Evolutionary conservation across 2,888 invertebrate species (phyloP), one percentile per base, ranked within the genome.

Genomic region (Drosophila ustulata): DNA sequence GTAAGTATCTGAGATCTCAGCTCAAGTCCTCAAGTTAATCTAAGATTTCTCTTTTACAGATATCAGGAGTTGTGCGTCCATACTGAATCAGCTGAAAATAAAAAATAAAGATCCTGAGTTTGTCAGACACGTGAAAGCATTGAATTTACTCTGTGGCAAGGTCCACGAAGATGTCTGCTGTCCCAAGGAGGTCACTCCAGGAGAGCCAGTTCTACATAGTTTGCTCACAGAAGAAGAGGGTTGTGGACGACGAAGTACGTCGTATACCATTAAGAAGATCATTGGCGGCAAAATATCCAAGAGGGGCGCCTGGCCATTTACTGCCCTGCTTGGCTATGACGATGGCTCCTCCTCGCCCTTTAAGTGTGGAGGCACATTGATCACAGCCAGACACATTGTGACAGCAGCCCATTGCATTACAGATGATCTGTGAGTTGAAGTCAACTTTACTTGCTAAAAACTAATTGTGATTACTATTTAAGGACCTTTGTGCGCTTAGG

Each of bases 241-340:
- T 0, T 97, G 97, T 78, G 97, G 97, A 0, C 83, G 92, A 56
- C 94, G 46, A 94, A 94, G 11, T 11, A 28, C 68, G 92, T 92
- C 0, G 87, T 93, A 37, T 6, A 30, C 2, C 0, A 93, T 94
- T 80, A 93, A 93, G 26, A 93, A 95, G 76, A 94, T 97, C 1
- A 96, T 97, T 1, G 96, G 96, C 4, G 97, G 97, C 0, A 37
- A 1, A 4, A 11, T 91, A 93, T 0, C 93, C 4, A 92, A 93
- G 50, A 92, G 94, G 67, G 96, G 95, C 18, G 94, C 95, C 55
- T 96, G 96, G 94, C 97, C 97, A 0, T 97, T 97, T 96, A 94
- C 96, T 80, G 95, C 95, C 0, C 94, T 95, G 2, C 92, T 97
- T 39, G 97, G 96, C 0, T 97, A 96, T 89, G 93, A 92, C 70